These are phyloP conservation scores for Tinamus major DNA, from an alignment of 2,797 vertebrate genomes.

Conservation along the genomic window DNA sequence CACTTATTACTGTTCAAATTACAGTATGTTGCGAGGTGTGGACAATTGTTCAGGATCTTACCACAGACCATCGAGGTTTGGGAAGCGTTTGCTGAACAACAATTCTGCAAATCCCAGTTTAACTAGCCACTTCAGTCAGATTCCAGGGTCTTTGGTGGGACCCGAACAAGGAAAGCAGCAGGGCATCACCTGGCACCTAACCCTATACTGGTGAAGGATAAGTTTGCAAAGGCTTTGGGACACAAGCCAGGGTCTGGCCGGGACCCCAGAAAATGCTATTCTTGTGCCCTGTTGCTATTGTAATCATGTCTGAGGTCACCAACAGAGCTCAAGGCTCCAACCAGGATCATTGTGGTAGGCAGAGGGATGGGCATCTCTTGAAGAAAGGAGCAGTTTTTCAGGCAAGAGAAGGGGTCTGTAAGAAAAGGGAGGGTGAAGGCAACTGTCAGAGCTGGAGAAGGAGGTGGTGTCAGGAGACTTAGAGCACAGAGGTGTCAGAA, in stretches of 20 bases:
- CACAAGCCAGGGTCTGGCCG: not conserved
- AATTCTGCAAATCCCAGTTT: not conserved
- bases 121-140: not conserved
- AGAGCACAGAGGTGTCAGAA: not conserved
- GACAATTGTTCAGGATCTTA: not conserved
- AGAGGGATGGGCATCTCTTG: not conserved
- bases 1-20: not conserved
- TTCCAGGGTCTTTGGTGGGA: fast-evolving
- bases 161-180: not conserved
- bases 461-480: not conserved
- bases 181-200: not conserved
- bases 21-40: not conserved
- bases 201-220: not conserved
- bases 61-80: not conserved
- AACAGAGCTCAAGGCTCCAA: conserved; percentile 6
- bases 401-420: not conserved
- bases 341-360: fast-evolving
- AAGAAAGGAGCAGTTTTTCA: not conserved
- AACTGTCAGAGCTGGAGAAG: not conserved
- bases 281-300: conserved; percentile 4
- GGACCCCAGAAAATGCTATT: not conserved
- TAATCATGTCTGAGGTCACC: conserved; percentile 14
- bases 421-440: not conserved
- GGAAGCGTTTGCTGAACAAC: not conserved
- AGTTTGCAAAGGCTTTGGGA: not conserved